A percentile compares a stretch with the other conserved stretches of the same genome.
Evolutionary conservation across 2,888 invertebrate species (phyloP).

Genomic region (Eupithecia tripunctaria): DNA sequence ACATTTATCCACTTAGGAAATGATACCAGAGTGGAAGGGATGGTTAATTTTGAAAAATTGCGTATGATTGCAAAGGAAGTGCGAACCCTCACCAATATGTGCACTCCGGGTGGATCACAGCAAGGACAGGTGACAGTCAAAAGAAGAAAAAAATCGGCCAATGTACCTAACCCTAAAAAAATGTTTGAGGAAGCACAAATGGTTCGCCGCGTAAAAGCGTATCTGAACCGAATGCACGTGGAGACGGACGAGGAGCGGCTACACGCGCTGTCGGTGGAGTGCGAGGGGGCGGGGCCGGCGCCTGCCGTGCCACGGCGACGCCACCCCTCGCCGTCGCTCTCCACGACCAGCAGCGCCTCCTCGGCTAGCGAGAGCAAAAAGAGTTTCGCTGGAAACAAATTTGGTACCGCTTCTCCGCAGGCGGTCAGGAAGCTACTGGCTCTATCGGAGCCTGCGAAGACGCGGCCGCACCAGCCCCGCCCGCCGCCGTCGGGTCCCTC

Average conservation of each 20-base stretch:
- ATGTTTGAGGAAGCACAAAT: slow-evolving; percentile 99
- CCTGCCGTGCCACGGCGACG: slow-evolving; percentile 88
- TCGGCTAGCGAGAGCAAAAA: slow-evolving; percentile 91
- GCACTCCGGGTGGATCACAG: slow-evolving; percentile 91
- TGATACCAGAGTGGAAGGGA: slow-evolving; percentile 93
- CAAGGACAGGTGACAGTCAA: slow-evolving; percentile 94
- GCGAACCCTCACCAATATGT: slow-evolving; percentile 95
- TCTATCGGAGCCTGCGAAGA: slow-evolving; percentile 94
- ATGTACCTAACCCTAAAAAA: slow-evolving; percentile 97
- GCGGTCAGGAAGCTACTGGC: slow-evolving; percentile 97
- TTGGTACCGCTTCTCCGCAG: slow-evolving; percentile 97
- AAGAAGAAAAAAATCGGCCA: slow-evolving; percentile 93
- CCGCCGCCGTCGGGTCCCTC: slow-evolving; percentile 87
- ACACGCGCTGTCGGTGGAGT: slow-evolving; percentile 94
- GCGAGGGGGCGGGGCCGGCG: slow-evolving; percentile 89
- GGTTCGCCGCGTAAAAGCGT: slow-evolving; percentile 98
- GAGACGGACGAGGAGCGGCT: slow-evolving; percentile 96
- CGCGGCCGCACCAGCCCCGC: slow-evolving; percentile 94
- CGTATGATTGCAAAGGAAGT: slow-evolving; percentile 99
- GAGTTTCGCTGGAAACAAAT: slow-evolving; percentile 86
- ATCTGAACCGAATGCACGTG: slow-evolving; percentile 95
- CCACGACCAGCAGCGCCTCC: slow-evolving; percentile 95
- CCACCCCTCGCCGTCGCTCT: slow-evolving; percentile 96
- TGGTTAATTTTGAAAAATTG: slow-evolving; percentile 98
- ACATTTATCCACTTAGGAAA: slow-evolving; percentile 99